Evolutionary conservation across 2,888 invertebrate genomes (phyloP).

Genomic region (Folsomia manolachei): DNA sequence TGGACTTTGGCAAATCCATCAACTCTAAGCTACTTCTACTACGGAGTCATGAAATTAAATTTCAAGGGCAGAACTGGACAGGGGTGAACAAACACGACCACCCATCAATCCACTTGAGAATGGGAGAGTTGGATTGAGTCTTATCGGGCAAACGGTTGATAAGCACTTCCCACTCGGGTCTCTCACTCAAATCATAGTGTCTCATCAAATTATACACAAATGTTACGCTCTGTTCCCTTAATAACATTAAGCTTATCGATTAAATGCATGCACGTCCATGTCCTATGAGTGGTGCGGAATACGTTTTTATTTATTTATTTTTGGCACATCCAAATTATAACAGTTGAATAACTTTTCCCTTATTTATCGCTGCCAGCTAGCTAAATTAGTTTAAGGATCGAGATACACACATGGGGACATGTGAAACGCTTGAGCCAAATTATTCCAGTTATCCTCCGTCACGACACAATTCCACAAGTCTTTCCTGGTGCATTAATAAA

Average conservation of each 20-base stretch:
- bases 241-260: not conserved
- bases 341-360: too few relatives aligned
- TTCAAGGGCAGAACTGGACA: conserved; percentile 17
- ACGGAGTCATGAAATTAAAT: not conserved
- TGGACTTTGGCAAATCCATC: not conserved
- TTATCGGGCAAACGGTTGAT: not conserved
- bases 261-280: not conserved
- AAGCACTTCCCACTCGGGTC: conserved; percentile 8
- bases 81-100: conserved; percentile 14
- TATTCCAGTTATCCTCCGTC: not conserved
- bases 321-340: too few relatives aligned
- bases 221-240: not conserved
- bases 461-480: not conserved
- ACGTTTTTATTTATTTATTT: not conserved
- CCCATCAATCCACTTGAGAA: not conserved
- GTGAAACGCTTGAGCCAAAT: not conserved
- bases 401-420: not conserved
- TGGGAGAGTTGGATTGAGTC: not conserved
- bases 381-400: too few relatives aligned
- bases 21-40: not conserved
- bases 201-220: not conserved
- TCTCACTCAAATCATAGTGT: too few relatives aligned
- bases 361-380: too few relatives aligned
- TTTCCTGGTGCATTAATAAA: not conserved
- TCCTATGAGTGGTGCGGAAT: not conserved